phyloP scores from a whole-genome alignment of 2,888 invertebrate genomes.

The Ophraella communa region DNA sequence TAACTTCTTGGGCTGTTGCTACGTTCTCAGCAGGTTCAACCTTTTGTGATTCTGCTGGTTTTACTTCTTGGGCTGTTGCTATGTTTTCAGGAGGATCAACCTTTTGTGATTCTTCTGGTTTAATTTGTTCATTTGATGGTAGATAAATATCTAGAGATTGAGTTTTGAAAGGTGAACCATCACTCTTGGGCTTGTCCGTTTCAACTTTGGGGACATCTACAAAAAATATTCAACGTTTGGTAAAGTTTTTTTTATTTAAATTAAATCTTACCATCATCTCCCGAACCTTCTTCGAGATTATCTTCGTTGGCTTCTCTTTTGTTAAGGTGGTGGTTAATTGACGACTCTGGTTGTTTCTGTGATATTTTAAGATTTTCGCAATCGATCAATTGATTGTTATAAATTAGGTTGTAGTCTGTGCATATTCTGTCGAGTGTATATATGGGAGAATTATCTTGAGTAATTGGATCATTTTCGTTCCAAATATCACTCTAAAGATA shows the following conservation, averaged over 20 bases:
- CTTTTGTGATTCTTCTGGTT: slow-evolving; percentile 14
- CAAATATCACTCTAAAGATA: slow-evolving; percentile 19
- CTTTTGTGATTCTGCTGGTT: neutral
- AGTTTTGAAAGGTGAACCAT: neutral
- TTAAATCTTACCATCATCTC: slow-evolving; percentile 31
- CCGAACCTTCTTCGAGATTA: slow-evolving; percentile 38
- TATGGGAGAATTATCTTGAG: slow-evolving; percentile 3
- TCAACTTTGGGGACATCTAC: neutral
- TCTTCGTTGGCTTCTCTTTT: slow-evolving; percentile 36
- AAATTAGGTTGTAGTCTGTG: slow-evolving; percentile 31
- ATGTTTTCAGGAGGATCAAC: neutral
- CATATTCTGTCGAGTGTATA: slow-evolving; percentile 31
- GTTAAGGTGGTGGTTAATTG: slow-evolving; percentile 13
- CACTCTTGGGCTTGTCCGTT: neutral
- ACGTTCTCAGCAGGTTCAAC: neutral
- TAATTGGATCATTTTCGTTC: neutral
- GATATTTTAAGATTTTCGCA: slow-evolving; percentile 26
- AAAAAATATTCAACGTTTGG: neutral
- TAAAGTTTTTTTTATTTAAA: neutral
- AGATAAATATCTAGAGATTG: neutral
- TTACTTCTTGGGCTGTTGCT: slow-evolving; percentile 13
- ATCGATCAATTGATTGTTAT: slow-evolving; percentile 27
- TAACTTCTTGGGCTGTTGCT: neutral
- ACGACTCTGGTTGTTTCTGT: slow-evolving; percentile 17
- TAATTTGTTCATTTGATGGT: slow-evolving; percentile 19